Conservation (phyloP, 2,113 vertebrate genomes). For the Mustela nigripes region DNA sequence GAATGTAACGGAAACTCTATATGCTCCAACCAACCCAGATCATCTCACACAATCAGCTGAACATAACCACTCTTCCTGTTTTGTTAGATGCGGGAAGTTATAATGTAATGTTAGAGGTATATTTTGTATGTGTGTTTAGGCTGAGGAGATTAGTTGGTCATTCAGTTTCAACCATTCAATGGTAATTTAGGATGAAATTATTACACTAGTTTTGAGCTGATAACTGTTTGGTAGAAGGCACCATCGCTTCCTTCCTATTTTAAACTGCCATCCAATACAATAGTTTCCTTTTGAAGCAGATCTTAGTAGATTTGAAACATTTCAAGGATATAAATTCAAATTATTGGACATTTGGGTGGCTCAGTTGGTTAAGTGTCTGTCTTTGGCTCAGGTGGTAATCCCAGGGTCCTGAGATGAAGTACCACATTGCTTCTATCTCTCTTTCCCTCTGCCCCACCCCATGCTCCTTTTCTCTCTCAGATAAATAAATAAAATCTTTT, state of each 20-base stretch:
- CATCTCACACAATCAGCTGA: slow-evolving; percentile 59
- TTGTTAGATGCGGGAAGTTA: slow-evolving; percentile 21
- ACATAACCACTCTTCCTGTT: slow-evolving; percentile 61
- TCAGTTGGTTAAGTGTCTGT: not conserved
- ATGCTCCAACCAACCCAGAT: not conserved
- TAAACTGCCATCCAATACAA: slow-evolving; percentile 27
- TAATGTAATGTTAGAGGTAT: not conserved
- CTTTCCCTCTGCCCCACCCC: not conserved
- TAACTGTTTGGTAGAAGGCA: not conserved
- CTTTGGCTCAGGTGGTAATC: not conserved
- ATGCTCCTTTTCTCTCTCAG: not conserved
- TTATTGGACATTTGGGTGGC: not conserved
- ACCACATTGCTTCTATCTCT: not conserved
- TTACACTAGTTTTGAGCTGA: not conserved
- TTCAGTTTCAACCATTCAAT: not conserved
- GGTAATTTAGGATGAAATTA: slow-evolving; percentile 16
- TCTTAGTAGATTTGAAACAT: not conserved
- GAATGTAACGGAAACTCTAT: not conserved
- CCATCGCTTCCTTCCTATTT: slow-evolving; percentile 35
- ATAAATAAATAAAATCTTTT: not conserved
- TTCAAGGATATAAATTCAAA: slow-evolving; percentile 40
- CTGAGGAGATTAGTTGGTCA: not conserved
- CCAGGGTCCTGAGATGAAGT: not conserved
- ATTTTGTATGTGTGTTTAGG: not conserved
- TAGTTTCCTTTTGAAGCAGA: slow-evolving; percentile 47